Evolutionary conservation across 2,113 vertebrate genomes (phyloP), one percentile per base, ranked within the genome.

Genomic region (Pan paniscus): DNA sequence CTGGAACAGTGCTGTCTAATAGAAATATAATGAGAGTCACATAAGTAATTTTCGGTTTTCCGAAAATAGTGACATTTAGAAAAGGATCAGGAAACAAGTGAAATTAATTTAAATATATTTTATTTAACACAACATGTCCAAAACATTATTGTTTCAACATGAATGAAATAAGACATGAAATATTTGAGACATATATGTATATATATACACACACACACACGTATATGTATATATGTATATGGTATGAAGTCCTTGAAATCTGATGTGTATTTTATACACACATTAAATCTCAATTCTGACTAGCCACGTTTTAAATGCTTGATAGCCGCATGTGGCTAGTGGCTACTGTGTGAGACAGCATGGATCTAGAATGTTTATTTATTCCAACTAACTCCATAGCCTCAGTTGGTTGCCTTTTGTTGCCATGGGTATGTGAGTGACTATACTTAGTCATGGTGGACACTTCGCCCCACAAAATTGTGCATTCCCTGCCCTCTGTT

Each of bases 61-160:
- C 73, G 6, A 43, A 43, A 17, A 27, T 72, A 79, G n/a, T 6
- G 18, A 50, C 38, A 70, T 32, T 90, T 89, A 57, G 11, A 73
- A 83, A 87, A 84, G 25, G 30, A 79, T 93, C 91, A 88, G 35
- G 40, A 83, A 55, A 64, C 35, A 76, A 59, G 20, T 84, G 46
- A 83, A 68, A 95, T 80, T 88, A 76, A 92, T 72, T 85, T 94
- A 88, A 96, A 61, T 78, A 10, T 27, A 92, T 83, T 88, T 70
- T 61, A 80, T 40, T 43, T 67, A 70, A 52, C 40, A 52, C 4
- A 55, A 0, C 50, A 43, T n/a, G 25, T 83, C 14, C 10, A 78
- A 78, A 75, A 40, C 13, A 59, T 23, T 27, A 84, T 78, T 13
- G n/a, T 85, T 59, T 90, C 35, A 72, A 61, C 20, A 40, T 97